Conservation (phyloP, 2,113 vertebrate genomes). For the Tragelaphus scriptus region DNA sequence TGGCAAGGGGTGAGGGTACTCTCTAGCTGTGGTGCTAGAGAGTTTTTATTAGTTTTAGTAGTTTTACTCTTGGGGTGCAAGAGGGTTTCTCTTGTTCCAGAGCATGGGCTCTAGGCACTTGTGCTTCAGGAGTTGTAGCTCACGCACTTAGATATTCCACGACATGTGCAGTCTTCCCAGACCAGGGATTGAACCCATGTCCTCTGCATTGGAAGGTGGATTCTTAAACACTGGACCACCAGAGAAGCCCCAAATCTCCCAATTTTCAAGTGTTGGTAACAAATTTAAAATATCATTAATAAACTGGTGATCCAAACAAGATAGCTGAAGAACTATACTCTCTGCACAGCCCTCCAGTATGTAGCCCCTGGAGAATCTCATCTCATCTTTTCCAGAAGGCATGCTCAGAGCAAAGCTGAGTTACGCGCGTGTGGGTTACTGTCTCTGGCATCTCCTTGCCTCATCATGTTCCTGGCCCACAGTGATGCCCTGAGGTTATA, state of each 20-base stretch:
- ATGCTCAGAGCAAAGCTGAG: neutral
- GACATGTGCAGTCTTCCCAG: neutral
- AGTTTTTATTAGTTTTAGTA: neutral
- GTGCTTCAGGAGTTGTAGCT: neutral
- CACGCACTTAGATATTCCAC: neutral
- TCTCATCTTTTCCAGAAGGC: neutral
- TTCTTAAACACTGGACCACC: neutral
- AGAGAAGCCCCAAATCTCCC: neutral
- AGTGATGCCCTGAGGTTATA: neutral
- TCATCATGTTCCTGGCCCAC: neutral
- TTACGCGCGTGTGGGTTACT: neutral
- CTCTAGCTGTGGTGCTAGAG: neutral
- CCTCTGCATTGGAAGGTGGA: neutral
- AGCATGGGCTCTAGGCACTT: neutral
- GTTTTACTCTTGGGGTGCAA: neutral
- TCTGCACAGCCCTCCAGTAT: neutral
- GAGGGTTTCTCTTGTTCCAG: neutral
- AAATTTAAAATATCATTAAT: neutral
- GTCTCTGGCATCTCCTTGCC: neutral
- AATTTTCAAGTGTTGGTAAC: neutral
- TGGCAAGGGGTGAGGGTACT: neutral
- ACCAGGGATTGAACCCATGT: neutral
- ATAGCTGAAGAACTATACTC: neutral
- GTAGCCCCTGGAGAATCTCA: neutral
- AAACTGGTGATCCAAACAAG: neutral